Conservation (phyloP, 2,113 vertebrate genomes). For the Ciconia boyciana region DNA sequence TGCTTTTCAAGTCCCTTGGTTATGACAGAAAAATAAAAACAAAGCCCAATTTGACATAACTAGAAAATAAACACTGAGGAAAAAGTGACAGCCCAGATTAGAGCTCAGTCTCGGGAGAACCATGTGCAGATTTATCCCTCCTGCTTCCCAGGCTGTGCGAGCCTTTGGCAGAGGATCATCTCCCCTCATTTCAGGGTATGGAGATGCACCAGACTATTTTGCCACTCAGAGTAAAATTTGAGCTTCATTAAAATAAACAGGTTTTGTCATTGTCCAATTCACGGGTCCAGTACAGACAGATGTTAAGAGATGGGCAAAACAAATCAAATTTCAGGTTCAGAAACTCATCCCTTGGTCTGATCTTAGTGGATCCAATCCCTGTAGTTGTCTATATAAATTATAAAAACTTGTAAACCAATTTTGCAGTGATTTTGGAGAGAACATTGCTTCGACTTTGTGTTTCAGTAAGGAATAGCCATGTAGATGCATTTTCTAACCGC, state of each 20-base stretch:
- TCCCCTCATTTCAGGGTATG: fast-evolving
- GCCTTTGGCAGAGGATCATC: neutral
- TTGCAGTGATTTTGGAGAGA: neutral
- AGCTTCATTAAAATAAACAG: neutral
- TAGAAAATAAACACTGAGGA: neutral
- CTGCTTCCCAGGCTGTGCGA: neutral
- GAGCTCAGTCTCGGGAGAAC: neutral
- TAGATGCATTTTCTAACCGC: neutral
- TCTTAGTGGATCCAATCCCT: neutral
- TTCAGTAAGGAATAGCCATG: neutral
- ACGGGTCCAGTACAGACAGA: fast-evolving
- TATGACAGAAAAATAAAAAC: neutral
- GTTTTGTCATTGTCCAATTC: neutral
- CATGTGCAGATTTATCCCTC: neutral
- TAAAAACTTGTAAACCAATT: neutral
- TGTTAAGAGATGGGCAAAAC: neutral
- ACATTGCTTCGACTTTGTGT: neutral
- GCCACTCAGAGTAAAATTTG: neutral
- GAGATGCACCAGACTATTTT: neutral
- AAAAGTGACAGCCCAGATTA: neutral
- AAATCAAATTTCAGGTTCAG: neutral
- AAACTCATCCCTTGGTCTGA: neutral
- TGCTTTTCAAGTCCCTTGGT: slow-evolving; percentile 6
- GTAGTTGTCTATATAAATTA: neutral
- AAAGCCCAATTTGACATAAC: neutral